These are phyloP conservation scores for Phyllostomus discolor DNA, from an alignment of 2,113 vertebrate genomes.

Conservation along the genomic window DNA sequence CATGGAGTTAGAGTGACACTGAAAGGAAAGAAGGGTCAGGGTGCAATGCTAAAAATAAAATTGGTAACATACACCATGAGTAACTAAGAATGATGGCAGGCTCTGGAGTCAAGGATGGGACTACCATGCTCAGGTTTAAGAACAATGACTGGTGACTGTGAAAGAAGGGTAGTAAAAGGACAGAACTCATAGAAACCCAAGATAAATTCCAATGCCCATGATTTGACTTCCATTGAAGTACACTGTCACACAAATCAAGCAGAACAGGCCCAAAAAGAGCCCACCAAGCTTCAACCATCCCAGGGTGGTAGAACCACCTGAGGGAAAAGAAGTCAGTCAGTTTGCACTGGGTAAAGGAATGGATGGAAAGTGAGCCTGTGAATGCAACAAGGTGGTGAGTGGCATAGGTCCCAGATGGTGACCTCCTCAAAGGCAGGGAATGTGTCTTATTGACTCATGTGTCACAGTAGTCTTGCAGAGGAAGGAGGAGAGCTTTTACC, in stretches of 20 bases:
- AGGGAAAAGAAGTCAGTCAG: neutral
- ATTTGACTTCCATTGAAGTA: neutral
- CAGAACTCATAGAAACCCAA: neutral
- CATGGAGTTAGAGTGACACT: neutral
- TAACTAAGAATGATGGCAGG: neutral
- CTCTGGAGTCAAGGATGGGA: neutral
- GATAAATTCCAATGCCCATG: neutral
- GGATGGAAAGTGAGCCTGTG: neutral
- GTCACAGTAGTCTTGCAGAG: neutral
- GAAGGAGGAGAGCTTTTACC: neutral
- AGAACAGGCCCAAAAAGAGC: neutral
- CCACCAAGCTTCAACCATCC: neutral
- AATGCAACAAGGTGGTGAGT: neutral
- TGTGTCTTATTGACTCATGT: accelerated
- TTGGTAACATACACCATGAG: neutral
- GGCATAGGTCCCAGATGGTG: neutral
- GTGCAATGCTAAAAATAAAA: neutral
- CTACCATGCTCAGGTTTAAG: neutral
- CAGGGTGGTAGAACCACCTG: accelerated
- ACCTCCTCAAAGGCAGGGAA: neutral
- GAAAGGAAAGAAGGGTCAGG: neutral
- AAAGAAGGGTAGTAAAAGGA: neutral
- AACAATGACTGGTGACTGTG: neutral
- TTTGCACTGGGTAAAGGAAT: neutral
- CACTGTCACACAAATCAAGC: neutral